These are phyloP conservation scores for Bubo scandiacus DNA, from an alignment of 2,113 vertebrate species.

Conservation along the genomic window DNA sequence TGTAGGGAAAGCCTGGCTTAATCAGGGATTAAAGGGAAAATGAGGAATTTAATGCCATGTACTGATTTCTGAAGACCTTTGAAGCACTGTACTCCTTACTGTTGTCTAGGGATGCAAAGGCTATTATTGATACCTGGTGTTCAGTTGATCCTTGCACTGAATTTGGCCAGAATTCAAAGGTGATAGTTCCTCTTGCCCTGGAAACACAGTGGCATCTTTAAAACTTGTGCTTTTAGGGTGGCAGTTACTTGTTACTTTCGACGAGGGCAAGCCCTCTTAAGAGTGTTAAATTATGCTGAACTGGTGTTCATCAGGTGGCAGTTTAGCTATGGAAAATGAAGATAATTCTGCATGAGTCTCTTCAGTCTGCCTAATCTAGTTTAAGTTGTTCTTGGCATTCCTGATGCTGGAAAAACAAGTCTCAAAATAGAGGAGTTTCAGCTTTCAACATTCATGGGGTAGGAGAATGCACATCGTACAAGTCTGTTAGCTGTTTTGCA, in stretches of 20 bases:
- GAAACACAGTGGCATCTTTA: not conserved
- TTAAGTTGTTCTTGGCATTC: not conserved
- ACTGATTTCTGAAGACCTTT: not conserved
- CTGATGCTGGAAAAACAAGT: not conserved
- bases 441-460: not conserved
- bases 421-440: not conserved
- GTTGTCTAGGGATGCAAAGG: not conserved
- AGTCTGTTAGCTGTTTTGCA: not conserved
- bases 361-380: not conserved
- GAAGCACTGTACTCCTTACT: not conserved
- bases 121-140: not conserved
- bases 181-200: not conserved
- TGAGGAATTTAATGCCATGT: not conserved
- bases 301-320: not conserved
- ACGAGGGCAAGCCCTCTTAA: not conserved
- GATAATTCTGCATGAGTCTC: not conserved
- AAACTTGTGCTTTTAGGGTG: not conserved
- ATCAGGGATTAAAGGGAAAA: not conserved
- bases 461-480: accelerated
- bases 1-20: not conserved
- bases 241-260: not conserved
- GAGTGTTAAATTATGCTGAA: not conserved
- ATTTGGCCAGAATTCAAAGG: not conserved
- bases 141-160: not conserved
- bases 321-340: not conserved